Evolutionary conservation across 2,888 invertebrate species (phyloP), one percentile per base, ranked within the genome.

Genomic region (Aspidapion aeneum): DNA sequence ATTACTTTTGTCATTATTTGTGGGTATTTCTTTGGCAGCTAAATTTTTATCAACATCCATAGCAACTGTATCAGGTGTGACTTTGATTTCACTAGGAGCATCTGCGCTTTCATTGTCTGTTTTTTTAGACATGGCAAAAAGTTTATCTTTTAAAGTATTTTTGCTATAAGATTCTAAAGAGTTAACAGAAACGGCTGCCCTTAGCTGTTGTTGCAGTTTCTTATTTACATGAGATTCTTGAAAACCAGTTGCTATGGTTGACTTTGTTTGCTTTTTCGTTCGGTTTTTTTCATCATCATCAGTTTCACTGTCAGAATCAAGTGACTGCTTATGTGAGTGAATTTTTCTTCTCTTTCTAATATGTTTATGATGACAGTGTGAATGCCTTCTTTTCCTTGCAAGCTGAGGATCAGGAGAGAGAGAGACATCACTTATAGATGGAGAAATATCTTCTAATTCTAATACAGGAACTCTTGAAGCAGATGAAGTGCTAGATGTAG

Each of bases 171-270:
- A 62, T 54, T 73, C 73, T 57, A 73, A 68, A 9, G 66, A 63
- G 9, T 75, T 75, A 16, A 84, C 79, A 54, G 79, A 75, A 49
- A 86, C 82, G 58, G 86, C 85, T 74, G 85, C 80, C 66, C 83
- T 84, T 66, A 86, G 74, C 74, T 83, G 84, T 67, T 80, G 77
- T 54, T 75, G 67, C 16, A 73, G 58, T 58, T 57, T 65, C 52
- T 55, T 67, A 68, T 69, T 64, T 21, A 68, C 68, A 19, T 71
- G 74, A 21, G 68, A 64, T 71, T 73, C 59, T 35, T 35, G 35
- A 35, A 35, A 35, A 35, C 12, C 35, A 12, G 35, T 35, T 12
- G 35, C 3, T 35, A 35, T 35, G 3, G 35, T 12, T 12, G 35
- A 3, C 12, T 12, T 35, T 7, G 12, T 3, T 35, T 35, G 35